Percentiles rank a stretch among this genome's conserved stretches.
These are phyloP conservation scores for Phengaris alcon DNA, from an alignment of 2,888 invertebrate species.

Conservation along the genomic window DNA sequence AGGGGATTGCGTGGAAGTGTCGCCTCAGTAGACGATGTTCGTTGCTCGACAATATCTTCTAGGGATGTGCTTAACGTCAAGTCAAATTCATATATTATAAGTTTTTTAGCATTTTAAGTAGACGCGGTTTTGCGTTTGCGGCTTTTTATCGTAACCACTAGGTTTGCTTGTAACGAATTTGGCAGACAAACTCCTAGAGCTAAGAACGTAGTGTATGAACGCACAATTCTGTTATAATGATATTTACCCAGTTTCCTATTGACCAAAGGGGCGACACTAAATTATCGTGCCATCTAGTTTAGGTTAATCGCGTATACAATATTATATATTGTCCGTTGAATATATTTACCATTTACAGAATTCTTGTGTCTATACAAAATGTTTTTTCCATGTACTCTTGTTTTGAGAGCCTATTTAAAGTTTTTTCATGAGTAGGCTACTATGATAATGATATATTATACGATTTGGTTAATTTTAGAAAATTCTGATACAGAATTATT, in stretches of 20 bases:
- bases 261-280: constrained; percentile 78
- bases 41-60: constrained; percentile 37
- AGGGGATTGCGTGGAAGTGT: constrained; percentile 77
- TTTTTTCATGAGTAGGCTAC: constrained; percentile 56
- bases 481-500: constrained; percentile 42
- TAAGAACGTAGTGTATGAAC: constrained; percentile 49
- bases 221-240: constrained; percentile 71
- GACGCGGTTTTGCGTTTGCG: constrained; percentile 28
- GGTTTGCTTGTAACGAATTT: constrained; percentile 17
- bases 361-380: constrained; percentile 80
- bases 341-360: constrained; percentile 81
- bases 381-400: constrained; percentile 79
- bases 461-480: constrained; percentile 47
- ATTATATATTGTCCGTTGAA: constrained; percentile 80
- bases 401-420: constrained; percentile 79
- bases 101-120: constrained; percentile 17
- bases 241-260: constrained; percentile 38
- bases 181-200: constrained; percentile 22
- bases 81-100: constrained; percentile 10
- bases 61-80: background rate
- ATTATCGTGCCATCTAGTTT: constrained; percentile 80
- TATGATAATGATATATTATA: constrained; percentile 46
- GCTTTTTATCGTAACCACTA: constrained; percentile 5
- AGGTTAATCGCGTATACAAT: constrained; percentile 81
- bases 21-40: constrained; percentile 56